Conservation (phyloP, 2,888 invertebrate species). For the Diogma glabrata region DNA sequence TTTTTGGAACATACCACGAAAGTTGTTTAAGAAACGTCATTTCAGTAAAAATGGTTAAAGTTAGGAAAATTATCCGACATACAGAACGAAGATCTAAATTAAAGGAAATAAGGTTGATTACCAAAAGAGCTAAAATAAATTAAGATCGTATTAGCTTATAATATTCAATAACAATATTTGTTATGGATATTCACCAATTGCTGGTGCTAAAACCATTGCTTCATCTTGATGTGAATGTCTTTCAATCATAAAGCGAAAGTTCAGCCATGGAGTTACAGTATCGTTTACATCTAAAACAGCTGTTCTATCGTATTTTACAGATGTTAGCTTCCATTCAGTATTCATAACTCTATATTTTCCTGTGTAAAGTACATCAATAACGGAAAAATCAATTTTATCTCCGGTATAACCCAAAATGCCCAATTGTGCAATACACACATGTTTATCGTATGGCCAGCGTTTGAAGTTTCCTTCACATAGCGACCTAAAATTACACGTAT, state of each 20-base stretch:
- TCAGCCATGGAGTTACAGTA: slow-evolving; percentile 43
- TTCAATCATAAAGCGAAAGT: slow-evolving; percentile 43
- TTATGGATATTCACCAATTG: slow-evolving; percentile 27
- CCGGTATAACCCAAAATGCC: slow-evolving; percentile 51
- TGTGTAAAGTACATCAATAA: neutral
- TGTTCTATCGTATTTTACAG: slow-evolving; percentile 35
- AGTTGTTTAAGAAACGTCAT: neutral
- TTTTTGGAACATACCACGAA: neutral
- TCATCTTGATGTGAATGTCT: slow-evolving; percentile 45
- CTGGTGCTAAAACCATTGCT: slow-evolving; percentile 17
- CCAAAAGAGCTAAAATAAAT: no score
- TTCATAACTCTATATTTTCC: slow-evolving; percentile 23
- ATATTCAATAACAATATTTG: no score
- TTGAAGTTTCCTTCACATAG: slow-evolving; percentile 46
- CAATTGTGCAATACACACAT: slow-evolving; percentile 50
- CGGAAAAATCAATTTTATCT: slow-evolving; percentile 39
- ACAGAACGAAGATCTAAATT: neutral
- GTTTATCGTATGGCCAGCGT: slow-evolving; percentile 54
- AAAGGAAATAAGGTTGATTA: no score
- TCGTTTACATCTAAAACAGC: slow-evolving; percentile 39
- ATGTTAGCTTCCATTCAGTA: slow-evolving; percentile 40
- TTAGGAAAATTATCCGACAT: neutral
- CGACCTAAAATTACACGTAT: slow-evolving; percentile 43
- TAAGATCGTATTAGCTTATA: no score
- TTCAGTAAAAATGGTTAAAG: neutral